phyloP scores from a whole-genome alignment of 2,113 vertebrate species.

The Dicaeum eximium region DNA sequence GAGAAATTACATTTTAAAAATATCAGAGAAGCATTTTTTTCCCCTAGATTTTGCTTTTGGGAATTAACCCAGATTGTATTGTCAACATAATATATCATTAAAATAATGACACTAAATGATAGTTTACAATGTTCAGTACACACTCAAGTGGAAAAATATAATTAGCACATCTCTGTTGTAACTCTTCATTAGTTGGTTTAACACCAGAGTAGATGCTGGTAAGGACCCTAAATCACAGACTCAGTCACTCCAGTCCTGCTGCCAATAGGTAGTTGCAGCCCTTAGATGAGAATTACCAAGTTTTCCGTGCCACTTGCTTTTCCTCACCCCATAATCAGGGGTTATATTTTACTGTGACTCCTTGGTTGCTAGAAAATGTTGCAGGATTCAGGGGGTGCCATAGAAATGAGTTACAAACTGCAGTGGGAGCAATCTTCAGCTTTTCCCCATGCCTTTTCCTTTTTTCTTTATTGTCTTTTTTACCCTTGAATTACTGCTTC shows the following conservation, averaged over 20 bases:
- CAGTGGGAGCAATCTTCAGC: background rate
- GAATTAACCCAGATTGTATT: conserved; percentile 67
- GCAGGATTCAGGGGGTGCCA: background rate
- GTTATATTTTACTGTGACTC: background rate
- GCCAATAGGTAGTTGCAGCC: background rate
- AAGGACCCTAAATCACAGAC: conserved; percentile 15
- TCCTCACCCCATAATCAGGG: background rate
- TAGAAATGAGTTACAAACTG: background rate
- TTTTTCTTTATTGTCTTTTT: conserved; percentile 10
- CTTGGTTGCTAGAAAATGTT: background rate
- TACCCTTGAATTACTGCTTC: background rate
- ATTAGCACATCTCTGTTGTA: conserved; percentile 58
- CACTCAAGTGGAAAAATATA: conserved; percentile 65
- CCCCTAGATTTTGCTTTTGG: conserved; percentile 20
- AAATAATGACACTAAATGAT: conserved; percentile 71
- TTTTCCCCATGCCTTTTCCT: background rate
- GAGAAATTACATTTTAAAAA: conserved; percentile 22
- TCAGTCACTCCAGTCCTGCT: background rate
- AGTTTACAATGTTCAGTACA: conserved; percentile 62
- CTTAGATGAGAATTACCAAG: background rate
- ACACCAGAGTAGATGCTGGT: background rate
- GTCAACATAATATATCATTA: conserved; percentile 66
- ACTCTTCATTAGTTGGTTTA: conserved; percentile 55
- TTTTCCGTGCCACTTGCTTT: conserved; percentile 14
- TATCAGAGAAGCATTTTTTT: conserved; percentile 7